phyloP scores from a whole-genome alignment of 2,113 vertebrate genomes.

The Australoheros scitulus region DNA sequence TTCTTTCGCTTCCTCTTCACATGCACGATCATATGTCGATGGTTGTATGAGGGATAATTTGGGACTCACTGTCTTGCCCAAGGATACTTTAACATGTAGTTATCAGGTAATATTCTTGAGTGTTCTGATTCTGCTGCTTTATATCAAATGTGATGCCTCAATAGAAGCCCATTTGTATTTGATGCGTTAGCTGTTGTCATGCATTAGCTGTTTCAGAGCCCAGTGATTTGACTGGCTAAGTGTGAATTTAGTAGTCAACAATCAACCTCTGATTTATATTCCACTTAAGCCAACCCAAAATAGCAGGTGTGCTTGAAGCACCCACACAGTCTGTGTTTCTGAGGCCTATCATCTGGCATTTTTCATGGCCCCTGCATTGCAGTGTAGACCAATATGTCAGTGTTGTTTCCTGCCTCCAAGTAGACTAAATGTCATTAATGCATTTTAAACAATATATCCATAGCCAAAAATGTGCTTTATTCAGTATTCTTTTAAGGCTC shows the following conservation, averaged over 20 bases:
- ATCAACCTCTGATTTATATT: constrained; percentile 9
- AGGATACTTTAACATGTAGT: not conserved
- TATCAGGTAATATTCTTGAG: not conserved
- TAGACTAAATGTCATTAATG: constrained; percentile 16
- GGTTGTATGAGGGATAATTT: not conserved
- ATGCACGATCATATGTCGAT: not conserved
- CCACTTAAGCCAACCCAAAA: constrained; percentile 14
- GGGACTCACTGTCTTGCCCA: not conserved
- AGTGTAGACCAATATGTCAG: constrained; percentile 8
- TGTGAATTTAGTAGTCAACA: constrained; percentile 7
- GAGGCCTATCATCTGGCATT: not conserved
- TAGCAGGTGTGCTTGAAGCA: constrained; percentile 17
- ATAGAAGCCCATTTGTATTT: not conserved
- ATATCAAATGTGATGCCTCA: not conserved
- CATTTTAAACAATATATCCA: not conserved
- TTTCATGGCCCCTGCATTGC: not conserved
- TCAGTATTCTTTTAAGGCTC: not conserved
- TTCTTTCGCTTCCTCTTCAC: not conserved
- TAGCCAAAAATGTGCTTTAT: not conserved
- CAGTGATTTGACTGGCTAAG: not conserved
- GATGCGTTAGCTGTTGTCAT: not conserved
- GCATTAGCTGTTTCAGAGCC: not conserved
- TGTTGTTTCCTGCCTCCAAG: not conserved
- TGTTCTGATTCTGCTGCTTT: not conserved
- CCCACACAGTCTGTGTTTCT: constrained; percentile 22